Percentiles rank a stretch among this genome's conserved stretches.
phyloP scores from a whole-genome alignment of 2,888 invertebrate species.

The Drosophila multiciliata region DNA sequence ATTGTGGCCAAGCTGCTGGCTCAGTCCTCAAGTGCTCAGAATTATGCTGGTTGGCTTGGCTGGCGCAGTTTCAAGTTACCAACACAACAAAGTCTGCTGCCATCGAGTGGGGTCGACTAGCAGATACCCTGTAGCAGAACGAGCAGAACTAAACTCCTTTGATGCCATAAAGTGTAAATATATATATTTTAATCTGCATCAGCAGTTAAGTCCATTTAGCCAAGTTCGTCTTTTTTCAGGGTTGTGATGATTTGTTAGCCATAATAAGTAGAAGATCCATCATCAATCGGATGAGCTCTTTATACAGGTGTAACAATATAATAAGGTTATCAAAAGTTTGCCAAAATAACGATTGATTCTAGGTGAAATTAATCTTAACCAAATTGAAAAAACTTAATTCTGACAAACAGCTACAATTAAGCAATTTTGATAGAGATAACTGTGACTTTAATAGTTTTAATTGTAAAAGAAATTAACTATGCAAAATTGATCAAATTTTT shows the following conservation, averaged over 20 bases:
- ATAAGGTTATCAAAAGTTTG: neutral
- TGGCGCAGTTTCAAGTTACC: conserved; percentile 74
- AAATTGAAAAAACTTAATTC: neutral
- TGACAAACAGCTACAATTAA: neutral
- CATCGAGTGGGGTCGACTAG: conserved; percentile 4
- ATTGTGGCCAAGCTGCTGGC: conserved; percentile 55
- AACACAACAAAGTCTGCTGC: conserved; percentile 32
- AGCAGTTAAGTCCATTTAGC: neutral
- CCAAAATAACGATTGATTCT: neutral
- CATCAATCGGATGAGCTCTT: too few relatives aligned
- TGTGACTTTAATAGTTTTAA: neutral
- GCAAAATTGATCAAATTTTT: neutral
- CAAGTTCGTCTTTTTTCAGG: neutral
- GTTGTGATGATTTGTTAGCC: neutral
- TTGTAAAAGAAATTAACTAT: too few relatives aligned
- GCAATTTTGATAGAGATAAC: neutral
- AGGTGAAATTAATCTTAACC: neutral
- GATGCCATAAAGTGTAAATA: neutral
- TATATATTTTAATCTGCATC: neutral
- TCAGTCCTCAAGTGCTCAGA: conserved; percentile 42
- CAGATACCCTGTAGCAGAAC: neutral
- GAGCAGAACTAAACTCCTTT: neutral
- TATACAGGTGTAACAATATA: too few relatives aligned
- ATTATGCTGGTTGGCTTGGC: conserved; percentile 59
- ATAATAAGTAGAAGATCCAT: neutral